Conservation (phyloP, 2,888 invertebrate species). For the Poecilobothrus nobilitatus region DNA sequence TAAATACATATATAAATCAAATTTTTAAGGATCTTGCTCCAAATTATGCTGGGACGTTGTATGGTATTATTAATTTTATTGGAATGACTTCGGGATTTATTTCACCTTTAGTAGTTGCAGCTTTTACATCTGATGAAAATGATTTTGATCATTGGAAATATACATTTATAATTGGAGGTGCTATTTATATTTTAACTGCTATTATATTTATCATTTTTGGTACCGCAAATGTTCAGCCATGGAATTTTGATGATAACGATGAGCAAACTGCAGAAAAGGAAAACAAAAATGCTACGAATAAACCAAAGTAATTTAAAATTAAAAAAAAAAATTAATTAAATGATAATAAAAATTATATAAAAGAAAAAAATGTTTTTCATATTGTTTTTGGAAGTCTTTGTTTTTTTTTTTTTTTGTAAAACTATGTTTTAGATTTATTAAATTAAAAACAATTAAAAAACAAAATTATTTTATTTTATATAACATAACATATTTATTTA, state of each 20-base stretch:
- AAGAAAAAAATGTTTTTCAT: too few species aligned
- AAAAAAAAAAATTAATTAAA: too few species aligned
- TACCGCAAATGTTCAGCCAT: conserved; percentile 60
- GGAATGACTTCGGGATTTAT: conserved; percentile 64
- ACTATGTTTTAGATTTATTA: too few species aligned
- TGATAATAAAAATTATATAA: too few species aligned
- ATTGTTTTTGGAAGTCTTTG: too few species aligned
- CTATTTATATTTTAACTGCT: conserved; percentile 60
- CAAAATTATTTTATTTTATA: too few species aligned
- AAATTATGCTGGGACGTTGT: conserved; percentile 62
- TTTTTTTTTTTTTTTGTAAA: too few species aligned
- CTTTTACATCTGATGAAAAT: conserved; percentile 47
- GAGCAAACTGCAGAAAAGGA: conserved; percentile 32
- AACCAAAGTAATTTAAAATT: too few species aligned
- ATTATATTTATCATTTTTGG: conserved; percentile 63
- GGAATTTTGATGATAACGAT: conserved; percentile 49
- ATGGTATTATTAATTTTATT: conserved; percentile 65
- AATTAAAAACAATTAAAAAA: too few species aligned
- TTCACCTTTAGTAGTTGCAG: conserved; percentile 59
- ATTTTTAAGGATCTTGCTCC: conserved; percentile 53
- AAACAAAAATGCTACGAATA: too few species aligned
- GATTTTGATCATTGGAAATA: conserved; percentile 67
- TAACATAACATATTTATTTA: too few species aligned
- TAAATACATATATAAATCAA: too few species aligned
- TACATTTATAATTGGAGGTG: conserved; percentile 64